Base-by-base conservation (phyloP, 2,113 vertebrate species). In the Eidolon helvum region DNA sequence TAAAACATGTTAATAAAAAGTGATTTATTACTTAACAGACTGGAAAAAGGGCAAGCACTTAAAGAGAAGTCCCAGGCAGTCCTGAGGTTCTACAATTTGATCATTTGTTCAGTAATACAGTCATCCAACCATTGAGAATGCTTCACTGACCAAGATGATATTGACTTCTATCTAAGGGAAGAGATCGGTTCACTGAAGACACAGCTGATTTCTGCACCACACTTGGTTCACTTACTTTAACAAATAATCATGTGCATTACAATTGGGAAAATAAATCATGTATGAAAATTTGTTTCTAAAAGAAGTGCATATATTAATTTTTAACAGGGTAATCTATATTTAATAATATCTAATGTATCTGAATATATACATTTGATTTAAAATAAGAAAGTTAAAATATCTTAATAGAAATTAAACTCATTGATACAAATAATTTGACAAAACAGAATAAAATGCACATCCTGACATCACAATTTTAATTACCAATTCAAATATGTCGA, bases 361-460 rank as follows among this genome's bases (percentile, higher is more conserved):
- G 15, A 94, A 87, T 35, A 63, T 7, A 40, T 38, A 85, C 50
- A 50, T 50, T 86, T 96, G n/a, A 83, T 66, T 84, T 72, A 85
- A 92, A 1, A n/a, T n/a, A 88, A 92, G 14, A 93, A 78, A 53
- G n/a, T 35, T 65, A 88, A 90, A 89, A 91, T 30, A 35, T 53
- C 91, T 95, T 69, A 72, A 95, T 45, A 55, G n/a, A 92, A 87
- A 85, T 50, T 63, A 92, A 94, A 53, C 59, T 57, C 87, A 86
- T n/a, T 92, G 12, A 19, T 92, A 80, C 16, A 89, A 88, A 89
- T 83, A 95, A 91, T 26, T 91, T 97, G 28, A 96, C n/a, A 71
- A 86, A 93, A 89, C 40, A 91, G 38, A 93, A 38, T 77, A 77
- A 87, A 96, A 86, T 77, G 0, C 0, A 40, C 71, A 71, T 72